Evolutionary conservation across 2,113 vertebrate genomes (phyloP).

Genomic region (Larimichthys polyactis): DNA sequence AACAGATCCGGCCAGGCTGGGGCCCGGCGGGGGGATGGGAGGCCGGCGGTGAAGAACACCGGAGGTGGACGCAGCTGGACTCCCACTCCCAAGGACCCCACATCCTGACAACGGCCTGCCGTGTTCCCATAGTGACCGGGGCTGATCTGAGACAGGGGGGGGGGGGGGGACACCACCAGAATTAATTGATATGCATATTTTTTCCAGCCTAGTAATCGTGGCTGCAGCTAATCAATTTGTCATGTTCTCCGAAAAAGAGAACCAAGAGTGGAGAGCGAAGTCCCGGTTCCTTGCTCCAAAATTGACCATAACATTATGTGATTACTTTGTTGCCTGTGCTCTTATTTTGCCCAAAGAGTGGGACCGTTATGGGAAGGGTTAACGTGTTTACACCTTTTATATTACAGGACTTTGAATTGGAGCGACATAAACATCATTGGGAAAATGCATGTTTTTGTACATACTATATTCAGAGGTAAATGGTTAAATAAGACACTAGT

Average conservation of each 20-base stretch:
- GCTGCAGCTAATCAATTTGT: constrained; percentile 51
- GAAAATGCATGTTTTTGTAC: neutral
- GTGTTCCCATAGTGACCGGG: constrained; percentile 78
- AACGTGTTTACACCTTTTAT: neutral
- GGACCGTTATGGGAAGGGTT: neutral
- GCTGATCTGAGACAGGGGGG: constrained; percentile 18
- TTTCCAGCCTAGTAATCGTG: constrained; percentile 29
- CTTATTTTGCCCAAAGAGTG: neutral
- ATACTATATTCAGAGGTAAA: neutral
- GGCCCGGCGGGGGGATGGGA: constrained; percentile 74
- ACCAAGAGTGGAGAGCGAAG: neutral
- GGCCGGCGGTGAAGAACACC: constrained; percentile 75
- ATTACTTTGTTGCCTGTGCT: neutral
- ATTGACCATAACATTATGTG: neutral
- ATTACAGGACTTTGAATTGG: neutral
- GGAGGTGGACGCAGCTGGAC: constrained; percentile 84
- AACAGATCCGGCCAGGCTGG: constrained; percentile 76
- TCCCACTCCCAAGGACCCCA: constrained; percentile 75
- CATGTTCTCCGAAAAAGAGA: constrained; percentile 36
- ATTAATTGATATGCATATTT: constrained; percentile 51
- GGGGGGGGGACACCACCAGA: constrained; percentile 10
- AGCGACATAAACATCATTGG: neutral
- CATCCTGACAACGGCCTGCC: constrained; percentile 76
- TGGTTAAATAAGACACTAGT: neutral
- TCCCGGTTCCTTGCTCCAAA: neutral